A percentile compares a stretch with the other conserved stretches of the same genome.
These are phyloP conservation scores for Gavia stellata DNA, from an alignment of 2,113 vertebrate species.

Conservation along the genomic window DNA sequence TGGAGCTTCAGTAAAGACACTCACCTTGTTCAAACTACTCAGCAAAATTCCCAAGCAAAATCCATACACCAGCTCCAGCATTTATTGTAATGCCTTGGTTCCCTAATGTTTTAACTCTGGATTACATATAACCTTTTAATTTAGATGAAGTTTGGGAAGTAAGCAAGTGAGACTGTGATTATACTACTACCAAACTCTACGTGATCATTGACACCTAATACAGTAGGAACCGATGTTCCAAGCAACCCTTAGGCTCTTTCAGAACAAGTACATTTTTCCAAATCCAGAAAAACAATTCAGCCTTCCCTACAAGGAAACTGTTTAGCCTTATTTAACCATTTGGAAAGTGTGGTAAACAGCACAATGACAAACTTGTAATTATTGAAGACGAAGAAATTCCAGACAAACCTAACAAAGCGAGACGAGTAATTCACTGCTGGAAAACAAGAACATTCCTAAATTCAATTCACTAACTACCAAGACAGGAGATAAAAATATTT, in stretches of 20 bases:
- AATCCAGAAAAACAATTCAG: background rate
- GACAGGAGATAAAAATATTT: background rate
- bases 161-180: background rate
- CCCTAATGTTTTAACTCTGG: background rate
- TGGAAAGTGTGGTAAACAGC: background rate
- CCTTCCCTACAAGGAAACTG: background rate
- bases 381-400: background rate
- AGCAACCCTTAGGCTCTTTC: background rate
- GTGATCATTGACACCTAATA: background rate
- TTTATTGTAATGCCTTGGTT: background rate
- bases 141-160: background rate
- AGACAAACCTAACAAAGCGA: background rate
- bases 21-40: background rate
- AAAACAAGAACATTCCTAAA: slow-evolving; percentile 5
- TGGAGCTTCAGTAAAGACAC: background rate
- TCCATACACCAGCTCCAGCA: background rate
- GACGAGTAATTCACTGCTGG: slow-evolving; percentile 3
- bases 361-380: background rate
- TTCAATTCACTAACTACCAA: slow-evolving; percentile 25
- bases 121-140: background rate
- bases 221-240: background rate
- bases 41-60: background rate
- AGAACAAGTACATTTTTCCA: background rate
- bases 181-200: background rate
- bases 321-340: background rate